Conservation (phyloP, 2,797 vertebrate genomes). For the Enteromius anoplus region DNA sequence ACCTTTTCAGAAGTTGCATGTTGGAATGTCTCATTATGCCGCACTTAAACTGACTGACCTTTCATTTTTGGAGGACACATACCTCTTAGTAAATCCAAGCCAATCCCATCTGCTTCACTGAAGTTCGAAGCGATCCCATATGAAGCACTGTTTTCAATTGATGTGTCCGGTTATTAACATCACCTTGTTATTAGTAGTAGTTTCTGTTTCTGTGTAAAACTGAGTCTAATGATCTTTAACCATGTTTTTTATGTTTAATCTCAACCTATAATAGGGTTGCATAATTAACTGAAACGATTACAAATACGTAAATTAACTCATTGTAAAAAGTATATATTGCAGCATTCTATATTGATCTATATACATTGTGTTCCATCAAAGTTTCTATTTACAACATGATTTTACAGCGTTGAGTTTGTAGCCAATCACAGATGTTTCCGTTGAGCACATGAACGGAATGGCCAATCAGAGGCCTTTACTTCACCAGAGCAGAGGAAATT, state of each 20-base stretch:
- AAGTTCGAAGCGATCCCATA: slow-evolving; percentile 49
- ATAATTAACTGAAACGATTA: not conserved
- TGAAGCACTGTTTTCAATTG: slow-evolving; percentile 50
- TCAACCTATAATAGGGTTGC: not conserved
- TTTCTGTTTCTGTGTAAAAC: not conserved
- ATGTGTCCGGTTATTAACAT: not conserved
- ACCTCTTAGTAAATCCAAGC: slow-evolving; percentile 31
- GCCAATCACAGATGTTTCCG: not conserved
- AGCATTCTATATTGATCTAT: not conserved
- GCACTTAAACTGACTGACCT: slow-evolving; percentile 53
- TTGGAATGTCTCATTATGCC: slow-evolving; percentile 57
- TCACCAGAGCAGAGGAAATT: not conserved
- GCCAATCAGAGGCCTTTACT: not conserved
- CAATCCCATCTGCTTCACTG: slow-evolving; percentile 39
- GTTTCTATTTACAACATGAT: not conserved
- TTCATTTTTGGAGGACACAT: slow-evolving; percentile 54
- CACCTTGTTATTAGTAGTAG: not conserved
- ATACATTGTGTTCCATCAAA: not conserved
- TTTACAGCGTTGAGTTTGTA: not conserved
- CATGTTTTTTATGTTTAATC: not conserved
- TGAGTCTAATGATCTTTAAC: not conserved
- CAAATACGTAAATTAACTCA: not conserved
- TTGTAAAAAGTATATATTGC: not conserved
- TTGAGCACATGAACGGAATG: not conserved
- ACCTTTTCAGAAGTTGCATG: slow-evolving; percentile 48